Evolutionary conservation across 2,797 vertebrate species (phyloP).

Genomic region (Acrossocheilus wenchowensis): DNA sequence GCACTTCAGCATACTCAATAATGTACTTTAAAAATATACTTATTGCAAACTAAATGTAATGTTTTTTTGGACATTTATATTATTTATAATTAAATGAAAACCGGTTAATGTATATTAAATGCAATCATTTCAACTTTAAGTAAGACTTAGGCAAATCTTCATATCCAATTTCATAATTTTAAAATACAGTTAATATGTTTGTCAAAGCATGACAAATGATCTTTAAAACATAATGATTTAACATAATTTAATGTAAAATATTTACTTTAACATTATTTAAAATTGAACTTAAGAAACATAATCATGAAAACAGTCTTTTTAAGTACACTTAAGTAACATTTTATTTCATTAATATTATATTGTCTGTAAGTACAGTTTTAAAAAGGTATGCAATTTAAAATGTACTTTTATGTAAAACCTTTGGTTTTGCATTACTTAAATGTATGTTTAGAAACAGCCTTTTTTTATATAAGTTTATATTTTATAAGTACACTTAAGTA

Average conservation of each 20-base stretch:
- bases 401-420: no score
- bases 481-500: no score
- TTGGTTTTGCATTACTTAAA: no score
- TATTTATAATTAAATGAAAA: background rate
- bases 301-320: background rate
- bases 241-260: background rate
- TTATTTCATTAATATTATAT: background rate
- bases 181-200: background rate
- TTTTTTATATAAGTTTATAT: no score
- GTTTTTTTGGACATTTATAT: no score
- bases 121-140: background rate
- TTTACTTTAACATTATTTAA: background rate
- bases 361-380: no score
- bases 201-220: background rate
- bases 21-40: background rate
- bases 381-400: no score
- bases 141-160: background rate
- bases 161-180: background rate
- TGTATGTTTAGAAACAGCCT: no score
- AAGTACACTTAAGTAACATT: background rate
- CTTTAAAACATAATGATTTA: background rate
- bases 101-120: background rate
- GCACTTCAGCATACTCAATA: background rate
- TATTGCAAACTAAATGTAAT: background rate
- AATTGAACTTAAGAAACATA: background rate